Conservation (phyloP, 2,888 invertebrate genomes). For the Mellilla xanthometata region DNA sequence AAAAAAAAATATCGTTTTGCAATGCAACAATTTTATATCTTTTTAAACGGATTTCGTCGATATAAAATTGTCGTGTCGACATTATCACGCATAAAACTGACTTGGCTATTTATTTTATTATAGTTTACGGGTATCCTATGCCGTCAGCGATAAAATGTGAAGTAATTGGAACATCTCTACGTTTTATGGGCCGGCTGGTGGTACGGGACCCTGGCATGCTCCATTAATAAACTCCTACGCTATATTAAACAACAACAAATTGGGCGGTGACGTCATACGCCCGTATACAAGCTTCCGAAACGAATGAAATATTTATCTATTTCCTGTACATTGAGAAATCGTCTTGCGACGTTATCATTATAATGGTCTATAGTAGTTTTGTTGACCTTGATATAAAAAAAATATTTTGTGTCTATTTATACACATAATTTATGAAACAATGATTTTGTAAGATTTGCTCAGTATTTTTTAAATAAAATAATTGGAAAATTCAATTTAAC, state of each 20-base stretch:
- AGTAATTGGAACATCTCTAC: constrained; percentile 29
- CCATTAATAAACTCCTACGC: constrained; percentile 34
- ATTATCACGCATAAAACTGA: too few relatives aligned
- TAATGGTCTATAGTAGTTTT: too few relatives aligned
- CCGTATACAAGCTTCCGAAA: constrained; percentile 13
- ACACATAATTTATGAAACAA: too few relatives aligned
- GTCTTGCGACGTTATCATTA: too few relatives aligned
- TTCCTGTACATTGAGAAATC: too few relatives aligned
- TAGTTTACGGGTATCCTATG: constrained; percentile 24
- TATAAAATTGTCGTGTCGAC: constrained; percentile 17
- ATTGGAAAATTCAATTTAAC: too few relatives aligned
- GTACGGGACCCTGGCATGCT: constrained; percentile 35
- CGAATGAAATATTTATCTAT: not conserved
- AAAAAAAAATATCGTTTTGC: not conserved
- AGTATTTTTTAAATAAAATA: too few relatives aligned
- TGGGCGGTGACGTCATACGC: constrained; percentile 29
- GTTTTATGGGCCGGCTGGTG: constrained; percentile 28
- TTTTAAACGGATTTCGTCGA: constrained; percentile 11
- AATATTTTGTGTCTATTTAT: too few relatives aligned
- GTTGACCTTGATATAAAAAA: too few relatives aligned
- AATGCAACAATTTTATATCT: constrained; percentile 2
- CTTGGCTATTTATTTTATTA: constrained; percentile 20
- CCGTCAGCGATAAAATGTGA: constrained; percentile 26
- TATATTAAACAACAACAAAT: constrained; percentile 18
- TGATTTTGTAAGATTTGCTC: too few relatives aligned